Percentiles rank a stretch among this genome's conserved stretches.
These are phyloP conservation scores for Chelonus formosanus DNA, from an alignment of 2,888 invertebrate genomes.

Conservation along the genomic window DNA sequence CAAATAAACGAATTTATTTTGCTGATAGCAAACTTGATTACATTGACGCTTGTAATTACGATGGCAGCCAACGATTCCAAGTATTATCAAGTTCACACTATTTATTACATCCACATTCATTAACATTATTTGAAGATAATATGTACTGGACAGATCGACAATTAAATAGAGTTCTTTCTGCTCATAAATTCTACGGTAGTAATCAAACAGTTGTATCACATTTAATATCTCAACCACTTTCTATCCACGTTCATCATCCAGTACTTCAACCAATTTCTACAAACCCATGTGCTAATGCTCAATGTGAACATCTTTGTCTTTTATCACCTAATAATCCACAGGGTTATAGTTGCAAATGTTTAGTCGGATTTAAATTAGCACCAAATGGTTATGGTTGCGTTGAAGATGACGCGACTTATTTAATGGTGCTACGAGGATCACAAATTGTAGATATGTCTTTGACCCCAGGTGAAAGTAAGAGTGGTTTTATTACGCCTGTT, in stretches of 20 bases:
- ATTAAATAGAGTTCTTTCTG: conserved; percentile 86
- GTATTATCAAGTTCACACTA: conserved; percentile 90
- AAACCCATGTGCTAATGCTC: conserved; percentile 79
- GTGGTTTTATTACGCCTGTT: conserved; percentile 84
- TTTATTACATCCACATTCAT: conserved; percentile 91
- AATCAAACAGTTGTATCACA: conserved; percentile 95
- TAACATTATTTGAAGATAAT: conserved; percentile 95
- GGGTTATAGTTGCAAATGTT: conserved; percentile 90
- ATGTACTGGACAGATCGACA: conserved; percentile 97
- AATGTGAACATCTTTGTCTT: conserved; percentile 91
- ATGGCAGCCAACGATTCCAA: conserved; percentile 89
- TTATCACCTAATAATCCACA: conserved; percentile 77
- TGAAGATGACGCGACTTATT: conserved; percentile 87
- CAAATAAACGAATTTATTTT: conserved; percentile 93
- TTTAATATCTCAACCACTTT: conserved; percentile 92
- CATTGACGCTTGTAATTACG: conserved; percentile 97
- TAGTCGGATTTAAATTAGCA: conserved; percentile 80
- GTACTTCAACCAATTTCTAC: conserved; percentile 84
- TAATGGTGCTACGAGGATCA: conserved; percentile 89
- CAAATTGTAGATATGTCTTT: conserved; percentile 82
- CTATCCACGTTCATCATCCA: conserved; percentile 95
- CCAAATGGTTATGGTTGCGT: conserved; percentile 74
- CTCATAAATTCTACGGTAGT: conserved; percentile 89
- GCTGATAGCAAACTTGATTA: conserved; percentile 97
- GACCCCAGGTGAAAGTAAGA: conserved; percentile 78